phyloP scores from a whole-genome alignment of 2,113 vertebrate species.

The Upupa epops region DNA sequence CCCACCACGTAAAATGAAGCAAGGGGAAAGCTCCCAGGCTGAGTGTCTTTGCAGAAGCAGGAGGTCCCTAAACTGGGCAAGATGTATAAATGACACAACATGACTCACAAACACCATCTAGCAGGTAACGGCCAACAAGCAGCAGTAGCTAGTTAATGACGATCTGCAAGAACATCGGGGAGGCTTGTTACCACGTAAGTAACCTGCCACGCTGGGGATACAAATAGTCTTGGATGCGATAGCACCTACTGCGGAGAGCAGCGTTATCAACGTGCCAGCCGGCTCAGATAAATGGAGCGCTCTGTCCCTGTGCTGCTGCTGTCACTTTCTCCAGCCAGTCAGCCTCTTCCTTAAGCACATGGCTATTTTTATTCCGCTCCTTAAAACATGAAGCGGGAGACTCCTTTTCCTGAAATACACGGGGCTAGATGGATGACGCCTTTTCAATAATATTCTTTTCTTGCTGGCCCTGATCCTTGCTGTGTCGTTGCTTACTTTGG shows the following conservation, averaged over 20 bases:
- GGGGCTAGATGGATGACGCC: conserved; percentile 63
- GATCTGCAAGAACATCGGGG: conserved; percentile 28
- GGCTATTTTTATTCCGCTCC: conserved; percentile 63
- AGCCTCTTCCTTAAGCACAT: conserved; percentile 46
- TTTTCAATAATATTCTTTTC: conserved; percentile 72
- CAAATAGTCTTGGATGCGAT: conserved; percentile 50
- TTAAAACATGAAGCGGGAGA: conserved; percentile 60
- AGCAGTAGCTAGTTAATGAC: conserved; percentile 34
- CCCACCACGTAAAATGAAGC: not conserved
- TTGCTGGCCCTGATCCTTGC: conserved; percentile 62
- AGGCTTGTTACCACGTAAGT: conserved; percentile 39
- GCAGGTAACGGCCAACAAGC: conserved; percentile 8
- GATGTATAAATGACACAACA: not conserved
- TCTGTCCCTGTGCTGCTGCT: conserved; percentile 5
- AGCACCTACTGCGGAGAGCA: conserved; percentile 27
- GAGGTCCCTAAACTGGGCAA: not conserved
- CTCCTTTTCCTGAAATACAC: conserved; percentile 65
- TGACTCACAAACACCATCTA: not conserved
- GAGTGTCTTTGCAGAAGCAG: not conserved
- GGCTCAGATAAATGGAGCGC: conserved; percentile 52
- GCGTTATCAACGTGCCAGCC: conserved; percentile 31
- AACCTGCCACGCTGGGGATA: conserved; percentile 40
- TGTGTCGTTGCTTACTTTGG: conserved; percentile 75
- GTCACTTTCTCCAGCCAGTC: conserved; percentile 25
- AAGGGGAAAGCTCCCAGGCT: not conserved